These are phyloP conservation scores for Eumacrocentrus americanus DNA, from an alignment of 2,888 invertebrate species.

Conservation along the genomic window DNA sequence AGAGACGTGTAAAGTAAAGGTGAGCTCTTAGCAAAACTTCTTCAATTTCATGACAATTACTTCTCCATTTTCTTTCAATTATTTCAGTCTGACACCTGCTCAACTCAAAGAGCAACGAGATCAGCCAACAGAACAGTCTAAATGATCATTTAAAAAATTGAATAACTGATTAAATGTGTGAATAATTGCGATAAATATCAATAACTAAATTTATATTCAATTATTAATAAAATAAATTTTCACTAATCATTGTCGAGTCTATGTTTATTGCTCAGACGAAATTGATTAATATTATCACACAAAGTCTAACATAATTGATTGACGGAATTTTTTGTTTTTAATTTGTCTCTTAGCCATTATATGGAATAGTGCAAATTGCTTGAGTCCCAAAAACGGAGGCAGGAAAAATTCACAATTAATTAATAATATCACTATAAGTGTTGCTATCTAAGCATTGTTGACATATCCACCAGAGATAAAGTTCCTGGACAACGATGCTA, in stretches of 20 bases:
- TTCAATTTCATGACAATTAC: too few species aligned
- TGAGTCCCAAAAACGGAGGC: background rate
- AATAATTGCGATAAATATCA: background rate
- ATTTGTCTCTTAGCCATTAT: background rate
- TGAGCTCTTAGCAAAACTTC: too few species aligned
- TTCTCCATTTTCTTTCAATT: too few species aligned
- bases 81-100: constrained; percentile 17
- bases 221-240: background rate
- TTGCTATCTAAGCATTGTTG: constrained; percentile 32
- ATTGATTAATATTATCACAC: background rate
- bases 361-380: background rate
- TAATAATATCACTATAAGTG: background rate
- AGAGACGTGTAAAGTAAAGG: too few species aligned
- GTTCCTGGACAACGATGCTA: constrained; percentile 45
- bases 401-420: background rate
- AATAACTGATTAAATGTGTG: background rate
- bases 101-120: constrained; percentile 1
- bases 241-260: background rate
- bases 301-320: too few species aligned
- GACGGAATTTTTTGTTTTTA: too few species aligned
- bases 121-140: constrained; percentile 10
- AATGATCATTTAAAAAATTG: background rate
- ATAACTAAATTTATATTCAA: background rate
- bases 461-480: constrained; percentile 51
- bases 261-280: background rate